Base-by-base conservation (phyloP, 37 sponge, comb jelly and placozoan genomes). In the Trichoplax adhaerens region DNA sequence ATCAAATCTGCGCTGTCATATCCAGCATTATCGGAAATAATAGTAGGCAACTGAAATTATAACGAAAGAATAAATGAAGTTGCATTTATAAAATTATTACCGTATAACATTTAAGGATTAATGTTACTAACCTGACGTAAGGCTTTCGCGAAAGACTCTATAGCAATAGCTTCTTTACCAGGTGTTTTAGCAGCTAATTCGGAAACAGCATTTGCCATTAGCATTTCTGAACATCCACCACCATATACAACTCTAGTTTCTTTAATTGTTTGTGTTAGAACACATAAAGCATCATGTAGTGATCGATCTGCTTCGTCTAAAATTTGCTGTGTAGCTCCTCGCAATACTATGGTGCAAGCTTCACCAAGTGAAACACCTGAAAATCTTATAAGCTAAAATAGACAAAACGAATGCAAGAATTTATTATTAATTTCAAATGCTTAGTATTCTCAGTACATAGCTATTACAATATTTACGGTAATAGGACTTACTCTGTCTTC, bases 281-380 rank as follows among this genome's bases (percentile, higher is more conserved):
- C 99, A 77, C 93, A 91, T 5, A 97, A 83, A 51, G 99, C 99
- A 69, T 97, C 99, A 58, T 97, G 99, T 4, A 97, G 83, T 29
- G 99, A 97, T 0, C 99, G 76, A 58, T 97, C 93, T 1, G 93
- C 79, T 75, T 97, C 99, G 65, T 97, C 99, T 65, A 97, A 78
- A 65, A 97, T 97, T 85, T 92, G 93, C 73, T 97, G 84, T 1
- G 99, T 97, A 51, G 99, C 99, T 54, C 99, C 99, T 52, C 99
- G 74, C 53, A 97, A 65, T 50, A 97, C 93, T 52, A 97, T 81
- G 58, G 93, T 88, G 64, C 99, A 97, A 0, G 99, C 99, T 65
- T 88, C 93, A 48, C 93, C 93, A 49, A 85, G 71, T 0, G 89
- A 87, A 60, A 92, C 92, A 1, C 94, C 93, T 57, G 88, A 85